These are phyloP conservation scores for Nipponacmea schrenckii DNA, from an alignment of 2,888 invertebrate genomes.

Conservation along the genomic window DNA sequence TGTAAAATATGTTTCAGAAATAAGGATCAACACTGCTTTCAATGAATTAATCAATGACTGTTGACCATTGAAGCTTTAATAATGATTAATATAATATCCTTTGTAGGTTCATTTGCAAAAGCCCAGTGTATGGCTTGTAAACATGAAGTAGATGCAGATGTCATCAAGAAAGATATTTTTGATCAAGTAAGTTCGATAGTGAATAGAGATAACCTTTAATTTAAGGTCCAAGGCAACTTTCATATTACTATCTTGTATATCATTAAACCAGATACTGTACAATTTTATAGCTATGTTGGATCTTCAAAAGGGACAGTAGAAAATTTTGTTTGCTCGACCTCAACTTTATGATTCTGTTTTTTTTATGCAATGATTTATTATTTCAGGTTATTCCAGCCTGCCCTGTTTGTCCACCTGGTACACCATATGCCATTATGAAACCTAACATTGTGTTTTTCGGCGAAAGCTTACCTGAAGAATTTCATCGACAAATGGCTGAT, in stretches of 20 bases:
- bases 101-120: conserved; percentile 84
- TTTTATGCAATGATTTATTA: background rate
- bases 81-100: too few relatives aligned
- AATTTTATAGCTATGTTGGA: too few relatives aligned
- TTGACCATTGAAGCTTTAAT: too few relatives aligned
- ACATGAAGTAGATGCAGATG: conserved; percentile 79
- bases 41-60: too few relatives aligned
- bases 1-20: too few relatives aligned
- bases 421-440: conserved; percentile 77
- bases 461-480: conserved; percentile 87
- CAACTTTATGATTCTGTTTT: too few relatives aligned
- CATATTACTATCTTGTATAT: too few relatives aligned
- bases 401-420: conserved; percentile 54
- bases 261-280: too few relatives aligned
- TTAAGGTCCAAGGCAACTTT: too few relatives aligned
- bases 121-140: conserved; percentile 86
- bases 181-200: conserved; percentile 60
- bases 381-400: conserved; percentile 68
- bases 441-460: conserved; percentile 95
- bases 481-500: conserved; percentile 84
- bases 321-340: too few relatives aligned
- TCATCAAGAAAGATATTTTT: conserved; percentile 78
- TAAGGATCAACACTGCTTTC: too few relatives aligned
- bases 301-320: too few relatives aligned
- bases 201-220: background rate